Base-by-base conservation (phyloP, 2,888 invertebrate species). In the Willowsia nigromaculata region DNA sequence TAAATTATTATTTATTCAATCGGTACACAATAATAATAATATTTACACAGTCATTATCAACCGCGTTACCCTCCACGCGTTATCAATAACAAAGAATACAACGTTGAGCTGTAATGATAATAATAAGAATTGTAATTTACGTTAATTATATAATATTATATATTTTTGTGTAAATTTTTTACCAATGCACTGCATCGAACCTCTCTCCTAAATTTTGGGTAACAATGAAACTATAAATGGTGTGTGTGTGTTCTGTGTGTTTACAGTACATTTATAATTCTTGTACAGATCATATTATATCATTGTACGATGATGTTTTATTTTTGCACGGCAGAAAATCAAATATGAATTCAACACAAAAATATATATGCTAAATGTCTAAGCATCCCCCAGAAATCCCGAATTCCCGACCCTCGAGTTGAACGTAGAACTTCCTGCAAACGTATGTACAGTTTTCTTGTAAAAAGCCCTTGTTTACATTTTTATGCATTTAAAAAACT, bases 61-160 rank as follows among this genome's bases (percentile, higher is more conserved):
- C 59, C 18, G 18, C 27, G 25, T 25, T n/a, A 2, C n/a, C 13
- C n/a, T 27, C 13, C 18, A 59, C 6, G 22, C 6, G n/a, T 7
- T 22, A 30, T 65, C 30, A 13, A 30, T 65, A 30, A 65, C 65
- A 33, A 27, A 65, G 27, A 65, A 30, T 65, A 9, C 65, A 30
- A 65, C 65, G 65, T 65, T 65, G 65, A 65, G 65, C 65, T 65
- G 65, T 65, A 65, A n/a, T 65, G 25, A 56, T 65, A 65, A 65
- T 65, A 65, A n/a, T n/a, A n/a, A n/a, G n/a, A n/a, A n/a, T n/a
- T n/a, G n/a, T n/a, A n/a, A n/a, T n/a, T n/a, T n/a, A n/a, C n/a
- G n/a, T n/a, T n/a, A n/a, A n/a, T n/a, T n/a, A n/a, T n/a, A n/a
- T n/a, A n/a, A 13, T 59, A 59, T 22, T 33, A 13, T 33, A 59